phyloP scores from a whole-genome alignment of 2,113 vertebrate species.

The Gymnogyps californianus region DNA sequence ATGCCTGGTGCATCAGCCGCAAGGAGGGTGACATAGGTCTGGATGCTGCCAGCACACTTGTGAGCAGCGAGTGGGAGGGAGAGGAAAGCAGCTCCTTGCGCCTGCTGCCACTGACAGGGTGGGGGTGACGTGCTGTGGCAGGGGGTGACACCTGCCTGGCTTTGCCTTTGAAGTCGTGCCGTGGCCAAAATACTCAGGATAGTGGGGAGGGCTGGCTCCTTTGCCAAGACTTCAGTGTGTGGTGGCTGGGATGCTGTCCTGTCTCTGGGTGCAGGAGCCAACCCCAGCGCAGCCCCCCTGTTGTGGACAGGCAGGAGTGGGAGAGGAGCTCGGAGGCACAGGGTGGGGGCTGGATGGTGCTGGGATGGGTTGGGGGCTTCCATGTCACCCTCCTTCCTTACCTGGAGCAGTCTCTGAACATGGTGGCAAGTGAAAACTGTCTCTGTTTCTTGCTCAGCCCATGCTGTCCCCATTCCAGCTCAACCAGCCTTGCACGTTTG shows the following conservation, averaged over 20 bases:
- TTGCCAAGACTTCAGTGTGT: rapidly evolving
- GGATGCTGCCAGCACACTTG: rapidly evolving
- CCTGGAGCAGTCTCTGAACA: not conserved
- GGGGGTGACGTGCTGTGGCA: not conserved
- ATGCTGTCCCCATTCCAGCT: not conserved
- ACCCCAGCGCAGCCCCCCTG: rapidly evolving
- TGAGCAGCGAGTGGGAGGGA: not conserved
- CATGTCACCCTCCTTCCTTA: not conserved
- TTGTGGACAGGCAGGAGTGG: not conserved
- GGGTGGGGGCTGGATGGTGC: not conserved
- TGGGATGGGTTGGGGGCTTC: not conserved
- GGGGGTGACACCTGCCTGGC: not conserved
- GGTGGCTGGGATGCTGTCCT: not conserved
- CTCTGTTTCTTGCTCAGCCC: not conserved
- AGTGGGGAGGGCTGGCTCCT: not conserved
- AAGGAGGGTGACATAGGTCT: rapidly evolving
- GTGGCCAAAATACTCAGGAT: rapidly evolving
- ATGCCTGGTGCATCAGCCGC: rapidly evolving
- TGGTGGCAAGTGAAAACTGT: not conserved
- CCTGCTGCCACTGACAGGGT: not conserved
- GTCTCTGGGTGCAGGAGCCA: not conserved
- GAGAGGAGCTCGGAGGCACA: not conserved
- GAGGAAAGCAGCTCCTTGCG: not conserved
- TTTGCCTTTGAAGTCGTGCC: not conserved
- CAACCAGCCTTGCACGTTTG: not conserved